A percentile compares a stretch with the other conserved stretches of the same genome.
phyloP scores from a whole-genome alignment of 2,797 vertebrate genomes.

The Manis javanica region DNA sequence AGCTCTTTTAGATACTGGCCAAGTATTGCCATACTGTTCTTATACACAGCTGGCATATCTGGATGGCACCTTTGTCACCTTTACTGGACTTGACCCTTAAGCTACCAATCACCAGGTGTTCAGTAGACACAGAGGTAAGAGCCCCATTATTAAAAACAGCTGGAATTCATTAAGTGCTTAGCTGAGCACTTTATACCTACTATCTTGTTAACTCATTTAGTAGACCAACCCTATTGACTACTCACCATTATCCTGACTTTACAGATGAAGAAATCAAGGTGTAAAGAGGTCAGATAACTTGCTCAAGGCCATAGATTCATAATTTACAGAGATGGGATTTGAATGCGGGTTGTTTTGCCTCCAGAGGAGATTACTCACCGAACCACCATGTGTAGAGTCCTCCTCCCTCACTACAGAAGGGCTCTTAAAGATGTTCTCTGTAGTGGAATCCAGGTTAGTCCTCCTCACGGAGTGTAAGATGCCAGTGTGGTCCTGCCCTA shows the following conservation, averaged over 20 bases:
- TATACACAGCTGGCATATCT: not conserved
- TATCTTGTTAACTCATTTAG: not conserved
- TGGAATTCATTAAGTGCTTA: not conserved
- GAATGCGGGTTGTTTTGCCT: not conserved
- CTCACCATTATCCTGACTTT: not conserved
- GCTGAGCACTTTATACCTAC: not conserved
- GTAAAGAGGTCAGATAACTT: conserved; percentile 1
- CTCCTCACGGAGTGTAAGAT: not conserved
- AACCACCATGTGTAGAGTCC: not conserved
- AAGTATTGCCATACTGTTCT: not conserved
- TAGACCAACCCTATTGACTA: not conserved
- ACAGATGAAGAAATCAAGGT: conserved; percentile 20
- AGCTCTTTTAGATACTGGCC: not conserved
- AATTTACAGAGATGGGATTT: not conserved
- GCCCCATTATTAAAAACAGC: not conserved
- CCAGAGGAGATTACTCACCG: not conserved
- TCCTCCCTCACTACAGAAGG: not conserved
- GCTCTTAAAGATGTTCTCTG: not conserved
- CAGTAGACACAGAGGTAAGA: not conserved
- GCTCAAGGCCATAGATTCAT: not conserved
- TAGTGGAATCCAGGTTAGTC: not conserved
- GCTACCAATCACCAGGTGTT: not conserved
- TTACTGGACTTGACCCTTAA: not conserved
- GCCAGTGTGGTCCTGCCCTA: not conserved
- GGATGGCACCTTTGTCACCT: not conserved